Evolutionary conservation across 2,113 vertebrate genomes (phyloP).

Genomic region (Thunnus thynnus): DNA sequence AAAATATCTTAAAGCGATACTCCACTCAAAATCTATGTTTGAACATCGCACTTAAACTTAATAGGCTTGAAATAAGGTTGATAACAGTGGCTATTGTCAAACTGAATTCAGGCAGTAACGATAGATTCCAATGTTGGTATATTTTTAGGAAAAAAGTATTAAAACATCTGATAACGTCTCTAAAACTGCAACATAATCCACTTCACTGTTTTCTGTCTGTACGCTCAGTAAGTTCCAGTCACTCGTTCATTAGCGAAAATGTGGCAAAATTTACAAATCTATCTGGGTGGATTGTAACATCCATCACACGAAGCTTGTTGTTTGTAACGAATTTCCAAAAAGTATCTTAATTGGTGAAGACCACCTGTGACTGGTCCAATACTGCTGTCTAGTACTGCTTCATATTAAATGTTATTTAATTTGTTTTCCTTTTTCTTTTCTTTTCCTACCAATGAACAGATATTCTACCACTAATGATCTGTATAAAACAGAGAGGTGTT

Average conservation of each 20-base stretch:
- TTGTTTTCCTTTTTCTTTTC: neutral
- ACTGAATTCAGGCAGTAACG: neutral
- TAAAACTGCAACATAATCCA: neutral
- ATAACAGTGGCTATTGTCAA: neutral
- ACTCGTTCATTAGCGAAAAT: neutral
- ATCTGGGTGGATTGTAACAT: neutral
- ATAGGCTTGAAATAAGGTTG: neutral
- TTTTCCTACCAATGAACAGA: neutral
- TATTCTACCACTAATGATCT: neutral
- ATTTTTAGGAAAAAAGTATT: neutral
- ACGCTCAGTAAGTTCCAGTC: neutral
- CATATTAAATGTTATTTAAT: neutral
- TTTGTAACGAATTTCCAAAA: neutral
- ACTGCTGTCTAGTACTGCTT: neutral
- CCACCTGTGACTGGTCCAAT: neutral
- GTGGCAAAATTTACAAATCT: neutral
- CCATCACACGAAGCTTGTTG: neutral
- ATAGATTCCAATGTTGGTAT: neutral
- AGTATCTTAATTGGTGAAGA: neutral
- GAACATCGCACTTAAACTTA: neutral
- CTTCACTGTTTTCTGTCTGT: neutral
- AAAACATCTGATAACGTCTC: neutral
- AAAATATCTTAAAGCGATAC: constrained; percentile 41
- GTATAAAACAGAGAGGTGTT: neutral
- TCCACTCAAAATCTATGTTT: neutral